Conservation (phyloP, 2,797 vertebrate genomes). For the Neostethus bicornis region DNA sequence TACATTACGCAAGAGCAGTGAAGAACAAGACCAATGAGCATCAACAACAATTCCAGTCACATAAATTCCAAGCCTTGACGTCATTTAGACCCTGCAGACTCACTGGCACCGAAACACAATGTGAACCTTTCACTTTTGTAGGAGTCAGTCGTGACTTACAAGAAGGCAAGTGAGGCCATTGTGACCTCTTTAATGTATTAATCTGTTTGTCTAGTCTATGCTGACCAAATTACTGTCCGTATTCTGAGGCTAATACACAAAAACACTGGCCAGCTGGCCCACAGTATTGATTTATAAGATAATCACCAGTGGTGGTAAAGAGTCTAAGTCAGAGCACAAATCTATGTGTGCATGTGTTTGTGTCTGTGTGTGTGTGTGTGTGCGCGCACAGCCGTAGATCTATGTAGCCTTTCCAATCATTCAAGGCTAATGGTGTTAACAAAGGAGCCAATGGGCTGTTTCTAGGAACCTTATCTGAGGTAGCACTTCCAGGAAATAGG, state of each 20-base stretch:
- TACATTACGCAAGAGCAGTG: slow-evolving; percentile 47
- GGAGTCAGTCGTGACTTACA: slow-evolving; percentile 72
- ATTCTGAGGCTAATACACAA: slow-evolving; percentile 73
- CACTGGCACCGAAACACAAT: slow-evolving; percentile 67
- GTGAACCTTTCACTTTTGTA: slow-evolving; percentile 62
- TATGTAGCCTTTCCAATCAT: slow-evolving; percentile 62
- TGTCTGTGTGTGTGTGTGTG: slow-evolving; percentile 15
- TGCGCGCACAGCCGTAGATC: slow-evolving; percentile 24
- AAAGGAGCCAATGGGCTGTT: slow-evolving; percentile 61
- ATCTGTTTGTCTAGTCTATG: slow-evolving; percentile 76
- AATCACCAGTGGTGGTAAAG: slow-evolving; percentile 72
- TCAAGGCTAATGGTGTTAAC: slow-evolving; percentile 73
- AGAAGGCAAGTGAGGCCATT: slow-evolving; percentile 64
- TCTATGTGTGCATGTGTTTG: slow-evolving; percentile 14
- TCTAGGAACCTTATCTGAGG: slow-evolving; percentile 72
- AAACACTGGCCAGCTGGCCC: slow-evolving; percentile 81
- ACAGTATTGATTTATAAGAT: slow-evolving; percentile 78
- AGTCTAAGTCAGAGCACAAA: slow-evolving; percentile 65
- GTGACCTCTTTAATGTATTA: slow-evolving; percentile 77
- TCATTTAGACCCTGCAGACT: slow-evolving; percentile 65
- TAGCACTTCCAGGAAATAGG: slow-evolving; percentile 72
- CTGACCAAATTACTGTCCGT: slow-evolving; percentile 78
- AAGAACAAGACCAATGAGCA: slow-evolving; percentile 39
- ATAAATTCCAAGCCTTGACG: slow-evolving; percentile 62
- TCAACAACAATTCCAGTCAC: slow-evolving; percentile 50